Percentiles rank a stretch among this genome's conserved stretches.
Evolutionary conservation across 2,888 invertebrate genomes (phyloP).

Genomic region (Acholoe squamosa): DNA sequence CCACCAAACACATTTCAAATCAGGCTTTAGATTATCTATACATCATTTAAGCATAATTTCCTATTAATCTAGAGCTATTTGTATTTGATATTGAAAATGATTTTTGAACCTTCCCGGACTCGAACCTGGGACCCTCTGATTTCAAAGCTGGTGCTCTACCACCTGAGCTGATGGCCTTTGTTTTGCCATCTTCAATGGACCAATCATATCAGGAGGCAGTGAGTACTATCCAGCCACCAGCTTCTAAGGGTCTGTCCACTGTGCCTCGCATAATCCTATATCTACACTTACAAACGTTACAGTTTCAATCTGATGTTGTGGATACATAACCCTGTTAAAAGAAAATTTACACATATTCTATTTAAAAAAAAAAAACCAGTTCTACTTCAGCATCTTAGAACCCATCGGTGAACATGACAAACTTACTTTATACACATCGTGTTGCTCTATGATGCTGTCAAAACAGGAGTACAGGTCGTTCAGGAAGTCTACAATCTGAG

Average conservation of each 20-base stretch:
- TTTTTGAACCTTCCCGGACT: no score
- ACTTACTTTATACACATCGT: constrained; percentile 77
- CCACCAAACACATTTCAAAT: neutral
- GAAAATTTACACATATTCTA: neutral
- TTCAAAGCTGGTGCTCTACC: no score
- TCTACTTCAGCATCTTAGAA: no score
- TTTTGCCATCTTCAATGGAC: no score
- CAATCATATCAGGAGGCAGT: no score
- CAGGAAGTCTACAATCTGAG: constrained; percentile 79
- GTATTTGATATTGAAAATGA: neutral
- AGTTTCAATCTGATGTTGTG: no score
- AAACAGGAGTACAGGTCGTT: constrained; percentile 81
- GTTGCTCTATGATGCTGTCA: constrained; percentile 80
- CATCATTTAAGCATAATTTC: neutral
- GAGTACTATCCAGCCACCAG: no score
- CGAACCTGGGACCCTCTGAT: neutral
- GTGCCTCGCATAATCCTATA: no score
- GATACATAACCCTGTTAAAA: neutral
- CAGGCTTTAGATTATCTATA: neutral
- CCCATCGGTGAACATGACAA: neutral
- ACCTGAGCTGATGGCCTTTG: no score
- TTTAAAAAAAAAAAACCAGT: neutral
- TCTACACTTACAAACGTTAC: no score
- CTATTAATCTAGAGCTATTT: no score
- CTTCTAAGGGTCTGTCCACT: no score